These are phyloP conservation scores for Ylistrum balloti DNA, from an alignment of 1,140 invertebrate species.

Conservation along the genomic window DNA sequence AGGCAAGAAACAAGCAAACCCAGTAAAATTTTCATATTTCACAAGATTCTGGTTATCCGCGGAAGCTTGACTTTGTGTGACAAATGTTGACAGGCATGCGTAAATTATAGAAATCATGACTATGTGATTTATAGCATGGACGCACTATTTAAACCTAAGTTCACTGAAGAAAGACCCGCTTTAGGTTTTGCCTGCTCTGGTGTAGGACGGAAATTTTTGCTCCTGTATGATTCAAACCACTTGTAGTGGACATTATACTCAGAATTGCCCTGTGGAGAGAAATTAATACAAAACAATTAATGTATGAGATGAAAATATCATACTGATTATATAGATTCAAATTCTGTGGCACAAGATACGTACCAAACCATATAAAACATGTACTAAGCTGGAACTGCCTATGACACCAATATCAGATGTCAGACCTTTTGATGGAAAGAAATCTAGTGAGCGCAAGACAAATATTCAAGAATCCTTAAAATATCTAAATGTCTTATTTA, in stretches of 20 bases:
- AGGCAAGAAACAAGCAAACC: too few relatives aligned
- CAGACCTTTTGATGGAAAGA: too few relatives aligned
- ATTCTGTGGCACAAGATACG: too few relatives aligned
- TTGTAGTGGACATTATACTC: conserved; percentile 68
- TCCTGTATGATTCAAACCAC: conserved; percentile 68
- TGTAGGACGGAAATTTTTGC: conserved; percentile 63
- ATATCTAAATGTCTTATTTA: too few relatives aligned
- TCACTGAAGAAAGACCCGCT: conserved; percentile 59
- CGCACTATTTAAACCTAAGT: conserved; percentile 58
- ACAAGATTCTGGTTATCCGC: too few relatives aligned
- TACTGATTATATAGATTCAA: neutral
- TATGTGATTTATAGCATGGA: neutral
- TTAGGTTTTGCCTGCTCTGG: conserved; percentile 60
- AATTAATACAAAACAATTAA: conserved; percentile 5
- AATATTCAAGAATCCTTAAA: too few relatives aligned
- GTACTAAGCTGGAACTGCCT: too few relatives aligned
- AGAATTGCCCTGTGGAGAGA: conserved; percentile 65
- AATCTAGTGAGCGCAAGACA: too few relatives aligned
- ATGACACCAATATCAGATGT: too few relatives aligned
- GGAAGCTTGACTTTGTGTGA: neutral
- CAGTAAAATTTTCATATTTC: too few relatives aligned
- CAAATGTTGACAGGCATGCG: neutral
- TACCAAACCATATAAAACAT: too few relatives aligned
- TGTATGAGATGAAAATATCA: neutral
- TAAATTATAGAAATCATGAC: neutral